Percentiles rank a stretch among this genome's conserved stretches.
These are phyloP conservation scores for Riptortus pedestris DNA, from an alignment of 1,140 invertebrate species.

Conservation along the genomic window DNA sequence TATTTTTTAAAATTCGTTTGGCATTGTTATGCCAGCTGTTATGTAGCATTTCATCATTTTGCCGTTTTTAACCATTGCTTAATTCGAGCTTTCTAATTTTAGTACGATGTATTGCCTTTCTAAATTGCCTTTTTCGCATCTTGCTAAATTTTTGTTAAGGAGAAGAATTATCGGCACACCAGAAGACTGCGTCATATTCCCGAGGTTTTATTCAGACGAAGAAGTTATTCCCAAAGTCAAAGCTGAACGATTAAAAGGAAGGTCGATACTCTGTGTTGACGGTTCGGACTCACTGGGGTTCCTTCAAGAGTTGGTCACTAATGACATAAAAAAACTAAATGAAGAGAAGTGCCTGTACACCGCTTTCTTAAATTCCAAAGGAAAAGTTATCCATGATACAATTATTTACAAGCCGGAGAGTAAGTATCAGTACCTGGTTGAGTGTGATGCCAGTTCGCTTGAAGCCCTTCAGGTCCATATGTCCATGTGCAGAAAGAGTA, in stretches of 20 bases:
- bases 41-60: too few relatives aligned
- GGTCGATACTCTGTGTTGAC: conserved; percentile 45
- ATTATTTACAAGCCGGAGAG: conserved; percentile 59
- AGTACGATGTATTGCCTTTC: too few relatives aligned
- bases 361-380: conserved; percentile 71
- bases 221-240: not conserved
- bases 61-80: too few relatives aligned
- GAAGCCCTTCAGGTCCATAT: conserved; percentile 59
- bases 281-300: conserved; percentile 55
- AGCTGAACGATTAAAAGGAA: conserved; percentile 38
- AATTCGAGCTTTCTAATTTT: too few relatives aligned
- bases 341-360: conserved; percentile 57
- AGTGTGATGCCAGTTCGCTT: conserved; percentile 58
- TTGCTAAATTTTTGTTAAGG: too few relatives aligned
- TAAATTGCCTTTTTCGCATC: too few relatives aligned
- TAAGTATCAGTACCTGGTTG: conserved; percentile 51
- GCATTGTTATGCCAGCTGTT: too few relatives aligned
- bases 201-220: not conserved
- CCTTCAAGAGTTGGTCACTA: conserved; percentile 75
- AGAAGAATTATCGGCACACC: too few relatives aligned
- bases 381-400: conserved; percentile 73
- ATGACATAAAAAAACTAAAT: conserved; percentile 66
- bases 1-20: too few relatives aligned
- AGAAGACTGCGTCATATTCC: too few relatives aligned
- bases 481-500: conserved; percentile 63